phyloP scores from a whole-genome alignment of 2,797 vertebrate species.

The Brachymystax lenok region DNA sequence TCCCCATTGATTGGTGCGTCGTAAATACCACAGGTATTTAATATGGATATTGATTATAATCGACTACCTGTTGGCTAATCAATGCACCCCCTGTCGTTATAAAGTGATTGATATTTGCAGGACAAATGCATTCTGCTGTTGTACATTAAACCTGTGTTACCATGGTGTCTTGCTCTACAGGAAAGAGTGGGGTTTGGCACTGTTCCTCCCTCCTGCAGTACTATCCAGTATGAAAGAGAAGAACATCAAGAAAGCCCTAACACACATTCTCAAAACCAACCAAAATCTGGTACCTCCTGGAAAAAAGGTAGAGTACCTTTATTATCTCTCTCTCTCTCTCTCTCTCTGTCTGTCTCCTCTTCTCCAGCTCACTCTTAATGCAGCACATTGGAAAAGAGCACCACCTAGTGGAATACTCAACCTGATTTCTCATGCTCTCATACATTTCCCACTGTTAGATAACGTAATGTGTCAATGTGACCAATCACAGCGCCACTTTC shows the following conservation, averaged over 20 bases:
- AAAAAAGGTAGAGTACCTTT: constrained; percentile 86
- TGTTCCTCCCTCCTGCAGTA: constrained; percentile 96
- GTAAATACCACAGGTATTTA: constrained; percentile 2
- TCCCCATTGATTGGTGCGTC: not conserved
- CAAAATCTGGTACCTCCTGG: constrained; percentile 98
- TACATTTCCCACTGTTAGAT: not conserved
- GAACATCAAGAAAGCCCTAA: constrained; percentile 99
- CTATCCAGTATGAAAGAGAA: constrained; percentile 99
- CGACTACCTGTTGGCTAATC: constrained; percentile 31
- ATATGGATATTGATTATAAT: not conserved
- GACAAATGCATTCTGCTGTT: not conserved
- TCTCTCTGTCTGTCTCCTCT: constrained; percentile 15
- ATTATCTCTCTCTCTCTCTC: not conserved
- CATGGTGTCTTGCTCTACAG: constrained; percentile 68
- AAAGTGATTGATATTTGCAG: not conserved
- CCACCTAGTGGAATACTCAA: constrained; percentile 56
- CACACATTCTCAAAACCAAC: constrained; percentile 98
- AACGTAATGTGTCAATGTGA: not conserved
- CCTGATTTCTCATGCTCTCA: constrained; percentile 1
- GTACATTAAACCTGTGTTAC: not conserved
- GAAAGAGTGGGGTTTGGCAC: constrained; percentile 98
- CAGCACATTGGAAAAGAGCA: constrained; percentile 28
- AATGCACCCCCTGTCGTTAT: constrained; percentile 20
- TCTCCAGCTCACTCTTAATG: too few species aligned
- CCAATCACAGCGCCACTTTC: not conserved